Conservation (phyloP, 1,140 invertebrate genomes). For the Meloidogyne floridensis region DNA sequence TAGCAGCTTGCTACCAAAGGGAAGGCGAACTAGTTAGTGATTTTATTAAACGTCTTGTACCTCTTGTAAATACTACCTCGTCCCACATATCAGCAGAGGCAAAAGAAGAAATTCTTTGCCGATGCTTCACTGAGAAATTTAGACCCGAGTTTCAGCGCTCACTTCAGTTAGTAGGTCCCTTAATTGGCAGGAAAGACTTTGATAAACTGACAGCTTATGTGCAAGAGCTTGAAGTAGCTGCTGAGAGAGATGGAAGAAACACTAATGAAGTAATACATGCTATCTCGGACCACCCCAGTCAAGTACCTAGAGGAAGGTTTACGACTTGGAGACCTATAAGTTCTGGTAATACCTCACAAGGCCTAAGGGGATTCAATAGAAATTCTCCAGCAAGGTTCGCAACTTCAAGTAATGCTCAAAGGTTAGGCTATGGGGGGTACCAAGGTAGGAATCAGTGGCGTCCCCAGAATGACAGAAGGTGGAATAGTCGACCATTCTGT, state of each 20-base stretch:
- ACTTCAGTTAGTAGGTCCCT: not conserved
- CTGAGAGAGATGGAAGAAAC: too few relatives aligned
- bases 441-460: not conserved
- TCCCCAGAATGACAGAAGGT: not conserved
- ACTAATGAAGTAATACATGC: not conserved
- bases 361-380: not conserved
- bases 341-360: not conserved
- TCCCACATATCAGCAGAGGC: not conserved
- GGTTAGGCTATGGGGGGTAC: not conserved
- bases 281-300: not conserved
- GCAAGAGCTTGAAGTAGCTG: too few relatives aligned
- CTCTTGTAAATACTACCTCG: conserved; percentile 12
- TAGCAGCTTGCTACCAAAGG: too few relatives aligned
- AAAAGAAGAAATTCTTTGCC: not conserved
- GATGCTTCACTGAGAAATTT: conserved; percentile 1
- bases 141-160: not conserved
- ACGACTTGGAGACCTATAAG: not conserved
- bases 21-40: not conserved
- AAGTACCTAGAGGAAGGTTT: not conserved
- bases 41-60: not conserved
- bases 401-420: too few relatives aligned
- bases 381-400: too few relatives aligned
- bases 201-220: too few relatives aligned
- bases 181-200: too few relatives aligned
- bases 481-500: not conserved